phyloP scores from a whole-genome alignment of 2,888 invertebrate genomes.

The Melanchra persicariae region DNA sequence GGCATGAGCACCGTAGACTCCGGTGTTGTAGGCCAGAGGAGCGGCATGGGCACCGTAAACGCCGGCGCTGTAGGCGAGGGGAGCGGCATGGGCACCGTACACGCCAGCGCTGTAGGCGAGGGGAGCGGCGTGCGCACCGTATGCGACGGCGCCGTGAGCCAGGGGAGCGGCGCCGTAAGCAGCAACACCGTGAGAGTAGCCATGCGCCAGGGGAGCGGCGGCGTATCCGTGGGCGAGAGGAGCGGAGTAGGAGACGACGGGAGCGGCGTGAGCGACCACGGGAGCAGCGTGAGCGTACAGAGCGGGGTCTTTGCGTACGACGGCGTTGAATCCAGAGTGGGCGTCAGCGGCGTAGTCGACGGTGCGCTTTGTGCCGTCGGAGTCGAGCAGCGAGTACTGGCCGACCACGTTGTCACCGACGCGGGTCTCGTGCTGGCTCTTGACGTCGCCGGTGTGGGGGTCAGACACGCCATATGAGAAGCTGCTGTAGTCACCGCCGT shows the following conservation, averaged over 20 bases:
- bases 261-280: conserved; percentile 79
- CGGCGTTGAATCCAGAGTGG: conserved; percentile 90
- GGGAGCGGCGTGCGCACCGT: conserved; percentile 53
- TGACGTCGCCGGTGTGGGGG: conserved; percentile 88
- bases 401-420: conserved; percentile 91
- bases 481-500: conserved; percentile 84
- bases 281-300: conserved; percentile 74
- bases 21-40: conserved; percentile 47
- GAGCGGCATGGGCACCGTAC: conserved; percentile 30
- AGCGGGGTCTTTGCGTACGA: conserved; percentile 88
- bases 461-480: conserved; percentile 88
- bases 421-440: conserved; percentile 92
- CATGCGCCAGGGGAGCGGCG: conserved; percentile 70
- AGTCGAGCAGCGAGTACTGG: conserved; percentile 89
- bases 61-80: conserved; percentile 9
- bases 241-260: conserved; percentile 64
- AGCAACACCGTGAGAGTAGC: conserved; percentile 69
- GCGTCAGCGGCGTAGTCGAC: conserved; percentile 91
- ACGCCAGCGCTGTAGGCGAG: conserved; percentile 19
- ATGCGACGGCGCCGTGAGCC: conserved; percentile 50
- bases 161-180: conserved; percentile 54
- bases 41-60: conserved; percentile 18
- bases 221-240: conserved; percentile 65
- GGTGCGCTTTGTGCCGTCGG: conserved; percentile 92
- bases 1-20: conserved; percentile 47